phyloP scores from a whole-genome alignment of 2,113 vertebrate genomes.

The Lynx canadensis region DNA sequence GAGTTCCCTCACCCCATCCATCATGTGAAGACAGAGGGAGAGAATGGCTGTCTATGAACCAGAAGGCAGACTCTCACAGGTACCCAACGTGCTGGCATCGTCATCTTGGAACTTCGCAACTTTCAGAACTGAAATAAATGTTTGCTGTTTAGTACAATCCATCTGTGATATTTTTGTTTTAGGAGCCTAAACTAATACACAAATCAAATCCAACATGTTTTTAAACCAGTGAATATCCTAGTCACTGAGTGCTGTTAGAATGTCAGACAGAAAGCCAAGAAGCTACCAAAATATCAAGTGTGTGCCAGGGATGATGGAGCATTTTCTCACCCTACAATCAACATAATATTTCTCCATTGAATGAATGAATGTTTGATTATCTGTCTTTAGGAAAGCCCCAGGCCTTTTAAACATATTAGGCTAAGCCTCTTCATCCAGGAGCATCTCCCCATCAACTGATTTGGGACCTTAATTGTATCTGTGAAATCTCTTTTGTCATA shows the following conservation, averaged over 20 bases:
- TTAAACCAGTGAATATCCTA: not conserved
- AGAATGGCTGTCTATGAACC: not conserved
- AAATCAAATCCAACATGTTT: not conserved
- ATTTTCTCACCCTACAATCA: not conserved
- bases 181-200: not conserved
- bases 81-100: not conserved
- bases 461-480: not conserved
- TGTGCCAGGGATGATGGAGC: rapidly evolving
- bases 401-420: not conserved
- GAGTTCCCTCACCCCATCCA: not conserved
- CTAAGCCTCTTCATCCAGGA: not conserved
- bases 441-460: not conserved
- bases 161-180: not conserved
- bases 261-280: not conserved
- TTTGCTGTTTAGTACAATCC: not conserved
- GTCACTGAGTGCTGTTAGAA: not conserved
- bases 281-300: not conserved
- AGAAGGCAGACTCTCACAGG: not conserved
- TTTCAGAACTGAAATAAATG: not conserved
- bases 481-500: not conserved
- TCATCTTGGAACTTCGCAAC: not conserved
- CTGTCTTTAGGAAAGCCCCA: not conserved
- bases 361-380: not conserved
- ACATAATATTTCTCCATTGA: not conserved
- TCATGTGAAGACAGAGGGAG: not conserved